A percentile compares a stretch with the other conserved stretches of the same genome.
Conservation (phyloP, 1,140 invertebrate genomes). For the Macrosteles quadrilineatus region DNA sequence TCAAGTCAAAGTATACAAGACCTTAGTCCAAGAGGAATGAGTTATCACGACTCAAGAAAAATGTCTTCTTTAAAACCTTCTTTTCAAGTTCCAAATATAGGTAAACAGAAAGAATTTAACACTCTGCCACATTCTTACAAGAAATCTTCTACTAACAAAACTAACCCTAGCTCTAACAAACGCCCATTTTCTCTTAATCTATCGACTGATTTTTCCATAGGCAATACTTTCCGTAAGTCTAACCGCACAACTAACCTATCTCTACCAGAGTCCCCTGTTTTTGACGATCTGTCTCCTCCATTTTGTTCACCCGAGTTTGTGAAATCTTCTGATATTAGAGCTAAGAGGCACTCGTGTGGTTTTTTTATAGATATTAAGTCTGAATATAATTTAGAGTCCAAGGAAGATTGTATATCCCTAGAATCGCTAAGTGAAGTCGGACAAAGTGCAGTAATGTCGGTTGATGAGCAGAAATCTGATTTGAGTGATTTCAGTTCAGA, state of each 20-base stretch:
- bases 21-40: conserved; percentile 59
- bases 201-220: conserved; percentile 7
- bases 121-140: conserved; percentile 50
- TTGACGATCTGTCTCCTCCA: conserved; percentile 45
- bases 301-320: conserved; percentile 35
- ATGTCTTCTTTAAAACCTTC: conserved; percentile 51
- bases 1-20: conserved; percentile 82
- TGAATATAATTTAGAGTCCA: conserved; percentile 28
- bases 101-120: conserved; percentile 51
- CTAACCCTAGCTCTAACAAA: conserved; percentile 28
- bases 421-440: conserved; percentile 38
- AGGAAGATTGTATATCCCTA: conserved; percentile 35
- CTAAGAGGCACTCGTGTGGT: conserved; percentile 40
- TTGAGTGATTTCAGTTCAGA: conserved; percentile 71
- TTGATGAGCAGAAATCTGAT: conserved; percentile 36
- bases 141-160: conserved; percentile 43
- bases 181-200: conserved; percentile 23
- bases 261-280: conserved; percentile 54
- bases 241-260: conserved; percentile 40
- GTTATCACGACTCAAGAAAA: conserved; percentile 44
- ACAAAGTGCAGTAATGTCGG: conserved; percentile 33
- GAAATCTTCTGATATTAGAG: conserved; percentile 30
- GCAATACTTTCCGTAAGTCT: conserved; percentile 16
- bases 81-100: conserved; percentile 49
- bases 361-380: conserved; percentile 49